phyloP scores from a whole-genome alignment of 2,113 vertebrate genomes.

The Merops nubicus region DNA sequence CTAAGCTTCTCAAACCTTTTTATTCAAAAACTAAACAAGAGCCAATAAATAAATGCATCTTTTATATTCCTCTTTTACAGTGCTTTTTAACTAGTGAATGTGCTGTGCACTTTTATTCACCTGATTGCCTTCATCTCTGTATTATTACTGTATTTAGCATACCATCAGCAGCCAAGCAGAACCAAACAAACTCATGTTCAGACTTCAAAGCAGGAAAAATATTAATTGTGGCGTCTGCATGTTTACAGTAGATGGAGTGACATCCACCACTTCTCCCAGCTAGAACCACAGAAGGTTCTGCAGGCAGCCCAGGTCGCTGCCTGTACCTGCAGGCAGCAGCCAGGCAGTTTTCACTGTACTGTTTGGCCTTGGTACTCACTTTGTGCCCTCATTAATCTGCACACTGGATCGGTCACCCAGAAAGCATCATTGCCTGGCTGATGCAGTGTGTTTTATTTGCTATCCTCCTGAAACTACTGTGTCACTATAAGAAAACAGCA shows the following conservation, averaged over 20 bases:
- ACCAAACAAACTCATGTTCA: conserved; percentile 79
- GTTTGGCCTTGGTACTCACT: neutral
- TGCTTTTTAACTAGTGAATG: conserved; percentile 45
- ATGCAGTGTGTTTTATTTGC: neutral
- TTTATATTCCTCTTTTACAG: conserved; percentile 45
- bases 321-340: neutral
- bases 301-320: conserved; percentile 22
- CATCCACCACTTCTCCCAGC: conserved; percentile 19
- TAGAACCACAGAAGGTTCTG: neutral
- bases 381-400: rapidly evolving
- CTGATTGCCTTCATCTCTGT: conserved; percentile 51
- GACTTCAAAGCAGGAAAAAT: conserved; percentile 80
- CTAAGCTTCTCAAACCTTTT: conserved; percentile 19
- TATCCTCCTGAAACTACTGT: neutral
- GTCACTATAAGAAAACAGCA: neutral
- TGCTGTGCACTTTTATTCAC: conserved; percentile 57
- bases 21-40: conserved; percentile 39
- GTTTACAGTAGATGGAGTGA: conserved; percentile 66
- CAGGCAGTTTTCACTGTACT: neutral
- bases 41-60: conserved; percentile 53
- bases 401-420: neutral
- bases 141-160: conserved; percentile 73
- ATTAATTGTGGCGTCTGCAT: conserved; percentile 79
- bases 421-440: rapidly evolving
- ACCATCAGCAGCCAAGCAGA: conserved; percentile 81